Conservation (phyloP, 2,888 invertebrate genomes). For the Mellilla xanthometata region DNA sequence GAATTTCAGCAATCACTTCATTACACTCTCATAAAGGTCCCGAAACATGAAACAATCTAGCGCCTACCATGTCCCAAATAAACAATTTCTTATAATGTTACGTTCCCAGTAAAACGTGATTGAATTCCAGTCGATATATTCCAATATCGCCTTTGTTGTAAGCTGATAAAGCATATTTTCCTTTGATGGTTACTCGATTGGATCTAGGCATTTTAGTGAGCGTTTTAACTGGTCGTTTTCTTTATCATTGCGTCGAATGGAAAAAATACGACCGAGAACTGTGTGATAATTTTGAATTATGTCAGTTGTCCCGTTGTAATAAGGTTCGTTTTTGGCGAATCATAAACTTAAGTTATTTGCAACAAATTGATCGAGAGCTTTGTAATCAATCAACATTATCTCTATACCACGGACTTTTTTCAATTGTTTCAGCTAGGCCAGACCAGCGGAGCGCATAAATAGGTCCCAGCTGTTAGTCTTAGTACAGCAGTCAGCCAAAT, state of each 20-base stretch:
- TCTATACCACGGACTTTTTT: constrained; percentile 3
- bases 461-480: too few relatives aligned
- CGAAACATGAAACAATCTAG: too few relatives aligned
- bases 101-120: constrained; percentile 29
- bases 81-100: constrained; percentile 27
- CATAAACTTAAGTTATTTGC: constrained; percentile 1
- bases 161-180: constrained; percentile 5
- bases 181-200: constrained; percentile 8
- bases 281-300: constrained; percentile 21
- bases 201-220: constrained; percentile 23
- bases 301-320: constrained; percentile 3
- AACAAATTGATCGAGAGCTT: constrained; percentile 6
- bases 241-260: constrained; percentile 22
- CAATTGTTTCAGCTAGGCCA: too few relatives aligned
- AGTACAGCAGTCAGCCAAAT: too few relatives aligned
- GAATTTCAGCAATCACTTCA: too few relatives aligned
- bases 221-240: constrained; percentile 28
- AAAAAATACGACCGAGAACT: constrained; percentile 16
- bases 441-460: too few relatives aligned
- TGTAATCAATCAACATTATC: constrained; percentile 16
- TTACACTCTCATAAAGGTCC: too few relatives aligned
- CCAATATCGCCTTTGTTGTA: constrained; percentile 14
- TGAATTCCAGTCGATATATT: constrained; percentile 18
- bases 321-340: constrained; percentile 1
- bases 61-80: constrained; percentile 4